Evolutionary conservation across 2,113 vertebrate species (phyloP), one percentile per base, ranked within the genome.

Genomic region (Corydoras sp.): DNA sequence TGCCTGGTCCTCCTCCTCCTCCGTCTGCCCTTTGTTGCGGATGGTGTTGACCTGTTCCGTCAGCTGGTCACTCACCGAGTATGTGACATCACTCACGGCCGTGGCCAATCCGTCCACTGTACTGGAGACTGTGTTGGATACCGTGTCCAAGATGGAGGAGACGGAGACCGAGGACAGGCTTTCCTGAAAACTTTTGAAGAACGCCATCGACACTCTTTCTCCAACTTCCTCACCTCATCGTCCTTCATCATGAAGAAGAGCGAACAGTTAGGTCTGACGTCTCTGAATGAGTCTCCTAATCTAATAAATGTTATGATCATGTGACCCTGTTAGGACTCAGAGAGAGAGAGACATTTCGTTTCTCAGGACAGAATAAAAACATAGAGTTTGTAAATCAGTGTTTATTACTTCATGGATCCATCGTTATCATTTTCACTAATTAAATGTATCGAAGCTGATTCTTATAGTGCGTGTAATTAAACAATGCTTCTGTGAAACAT

Each of bases 101-200:
- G 72, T 84, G 65, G 92, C 91, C 72, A 96, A 79, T 75, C 94
- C 94, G 24, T 93, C 95, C 77, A 99, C 90, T 1, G 90, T 93
- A 73, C 81, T 95, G 75, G 90, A 94, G 76, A 99, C 88, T 0
- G 90, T 94, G 72, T 81, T 95, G 79, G 90, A 94, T 76, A 99
- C 88, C 0, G 92, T 86, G 82, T 94, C 90, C 55, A 97, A 81
- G 76, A 98, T 81, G 62, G 95, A 95, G 71, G 94, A 94, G 85
- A 98, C 82, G 0, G 94, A 94, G 2, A 98, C 82, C 0, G 94
- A 94, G 3, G 94, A 94, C 58, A 99, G 88, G 82, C 83, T 96
- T 80, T 91, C 91, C 58, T 95, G 93, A 75, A 99, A 91, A 81
- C 77, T 94, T 83, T 88, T 95, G 84, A 99, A 95, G 90, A 99